Conservation (phyloP, 2,113 vertebrate species). For the Dipodomys stephensi region DNA sequence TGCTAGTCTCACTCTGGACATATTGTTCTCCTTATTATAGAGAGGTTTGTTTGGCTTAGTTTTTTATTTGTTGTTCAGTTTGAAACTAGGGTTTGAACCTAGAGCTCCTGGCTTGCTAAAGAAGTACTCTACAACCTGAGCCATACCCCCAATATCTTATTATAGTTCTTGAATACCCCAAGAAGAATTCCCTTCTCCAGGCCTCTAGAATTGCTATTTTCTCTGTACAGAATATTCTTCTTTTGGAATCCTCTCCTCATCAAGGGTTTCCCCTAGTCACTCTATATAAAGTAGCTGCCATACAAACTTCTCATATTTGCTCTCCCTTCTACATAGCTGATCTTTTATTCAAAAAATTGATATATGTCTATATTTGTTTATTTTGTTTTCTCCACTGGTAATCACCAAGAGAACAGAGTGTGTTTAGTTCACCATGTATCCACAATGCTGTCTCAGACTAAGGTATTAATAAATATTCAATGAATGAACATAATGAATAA, state of each 20-base stretch:
- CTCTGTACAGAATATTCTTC: not conserved
- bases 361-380: not conserved
- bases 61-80: no score
- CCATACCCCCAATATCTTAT: not conserved
- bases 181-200: not conserved
- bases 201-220: not conserved
- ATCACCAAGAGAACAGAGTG: not conserved
- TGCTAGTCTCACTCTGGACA: not conserved
- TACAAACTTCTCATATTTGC: not conserved
- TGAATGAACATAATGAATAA: constrained; percentile 24
- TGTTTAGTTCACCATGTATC: not conserved
- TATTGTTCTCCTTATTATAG: not conserved
- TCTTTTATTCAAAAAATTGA: not conserved
- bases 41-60: no score
- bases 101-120: no score
- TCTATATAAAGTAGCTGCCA: not conserved
- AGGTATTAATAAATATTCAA: not conserved
- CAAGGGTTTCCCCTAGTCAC: not conserved
- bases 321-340: not conserved
- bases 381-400: not conserved
- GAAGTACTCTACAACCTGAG: no score
- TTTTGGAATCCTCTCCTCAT: not conserved
- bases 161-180: not conserved
- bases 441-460: not conserved
- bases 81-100: no score